Evolutionary conservation across 2,888 invertebrate genomes (phyloP).

Genomic region (Tinea pellionella): DNA sequence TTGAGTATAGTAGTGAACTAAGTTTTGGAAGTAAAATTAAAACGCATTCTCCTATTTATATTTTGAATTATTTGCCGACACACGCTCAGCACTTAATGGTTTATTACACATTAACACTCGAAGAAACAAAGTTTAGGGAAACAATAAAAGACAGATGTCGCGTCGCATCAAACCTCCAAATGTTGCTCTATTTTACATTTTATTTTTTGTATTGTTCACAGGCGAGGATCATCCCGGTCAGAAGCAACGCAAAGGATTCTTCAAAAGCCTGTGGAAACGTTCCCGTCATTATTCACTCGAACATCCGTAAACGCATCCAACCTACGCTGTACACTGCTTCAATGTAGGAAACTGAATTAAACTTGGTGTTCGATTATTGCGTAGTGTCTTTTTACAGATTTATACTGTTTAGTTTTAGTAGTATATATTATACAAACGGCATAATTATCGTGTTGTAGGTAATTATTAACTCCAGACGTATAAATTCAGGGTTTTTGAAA

Average conservation of each 20-base stretch:
- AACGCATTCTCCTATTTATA: too few species aligned
- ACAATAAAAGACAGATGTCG: too few species aligned
- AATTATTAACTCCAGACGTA: not conserved
- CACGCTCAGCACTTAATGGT: too few species aligned
- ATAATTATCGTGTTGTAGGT: not conserved
- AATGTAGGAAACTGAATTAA: not conserved
- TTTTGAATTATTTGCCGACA: too few species aligned
- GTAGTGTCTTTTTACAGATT: not conserved
- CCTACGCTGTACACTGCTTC: not conserved
- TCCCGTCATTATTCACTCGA: conserved; percentile 89
- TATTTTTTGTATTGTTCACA: conserved; percentile 31
- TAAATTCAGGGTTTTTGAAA: not conserved
- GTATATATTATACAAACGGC: too few species aligned
- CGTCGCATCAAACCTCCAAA: too few species aligned
- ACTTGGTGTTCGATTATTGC: not conserved
- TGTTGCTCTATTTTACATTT: too few species aligned
- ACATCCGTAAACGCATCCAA: conserved; percentile 74
- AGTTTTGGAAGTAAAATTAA: too few species aligned
- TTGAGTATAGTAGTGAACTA: too few species aligned
- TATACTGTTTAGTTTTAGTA: not conserved
- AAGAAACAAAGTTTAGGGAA: too few species aligned
- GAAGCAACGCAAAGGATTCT: conserved; percentile 89
- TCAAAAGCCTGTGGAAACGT: conserved; percentile 89
- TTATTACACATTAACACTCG: too few species aligned
- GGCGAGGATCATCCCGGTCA: conserved; percentile 75